Percentiles rank a stretch among this genome's conserved stretches.
Conservation (phyloP, 2,797 vertebrate genomes). For the Anguilla marmorata region DNA sequence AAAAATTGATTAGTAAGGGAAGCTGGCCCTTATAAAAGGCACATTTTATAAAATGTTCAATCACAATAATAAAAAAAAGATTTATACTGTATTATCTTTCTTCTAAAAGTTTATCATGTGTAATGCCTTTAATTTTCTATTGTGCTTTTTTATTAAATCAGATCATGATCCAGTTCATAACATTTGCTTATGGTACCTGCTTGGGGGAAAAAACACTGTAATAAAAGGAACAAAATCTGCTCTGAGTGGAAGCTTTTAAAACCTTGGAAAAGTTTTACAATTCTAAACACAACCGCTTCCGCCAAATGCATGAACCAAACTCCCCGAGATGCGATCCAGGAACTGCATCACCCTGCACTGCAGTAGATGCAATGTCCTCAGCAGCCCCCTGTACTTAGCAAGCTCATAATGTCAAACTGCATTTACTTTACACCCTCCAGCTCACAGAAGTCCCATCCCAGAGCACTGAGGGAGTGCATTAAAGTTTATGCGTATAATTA, state of each 20-base stretch:
- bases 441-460: neutral
- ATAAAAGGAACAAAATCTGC: neutral
- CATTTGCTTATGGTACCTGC: neutral
- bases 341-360: neutral
- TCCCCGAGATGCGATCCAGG: neutral
- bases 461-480: neutral
- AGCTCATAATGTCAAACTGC: slow-evolving; percentile 17
- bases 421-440: neutral
- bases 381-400: neutral
- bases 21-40: neutral
- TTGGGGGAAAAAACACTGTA: neutral
- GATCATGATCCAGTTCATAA: neutral
- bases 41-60: neutral
- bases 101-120: neutral
- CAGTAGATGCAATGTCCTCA: neutral
- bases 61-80: neutral
- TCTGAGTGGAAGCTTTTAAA: neutral
- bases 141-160: neutral
- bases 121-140: neutral
- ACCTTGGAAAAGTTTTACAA: neutral
- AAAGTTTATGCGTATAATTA: slow-evolving; percentile 1
- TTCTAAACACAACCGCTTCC: neutral
- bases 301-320: neutral
- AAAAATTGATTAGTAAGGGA: too few species aligned
- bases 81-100: neutral